Evolutionary conservation across 2,113 vertebrate species (phyloP).

Genomic region (Corydoras maculifer): DNA sequence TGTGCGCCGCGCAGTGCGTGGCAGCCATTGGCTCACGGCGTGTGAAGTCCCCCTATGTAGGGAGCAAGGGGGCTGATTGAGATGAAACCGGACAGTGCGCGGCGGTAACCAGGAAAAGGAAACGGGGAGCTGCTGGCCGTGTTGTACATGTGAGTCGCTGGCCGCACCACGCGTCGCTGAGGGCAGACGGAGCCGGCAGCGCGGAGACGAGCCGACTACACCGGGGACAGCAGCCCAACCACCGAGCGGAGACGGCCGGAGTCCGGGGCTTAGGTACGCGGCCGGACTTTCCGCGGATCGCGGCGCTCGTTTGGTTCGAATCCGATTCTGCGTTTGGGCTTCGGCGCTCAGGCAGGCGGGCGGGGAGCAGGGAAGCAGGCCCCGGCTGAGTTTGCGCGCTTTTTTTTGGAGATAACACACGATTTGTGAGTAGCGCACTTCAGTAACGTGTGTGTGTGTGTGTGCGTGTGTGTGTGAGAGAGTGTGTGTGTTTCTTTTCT

Average conservation of each 20-base stretch:
- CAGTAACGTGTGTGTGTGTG: too few relatives aligned
- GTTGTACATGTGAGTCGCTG: slow-evolving; percentile 65
- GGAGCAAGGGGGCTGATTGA: neutral
- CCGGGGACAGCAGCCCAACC: slow-evolving; percentile 51
- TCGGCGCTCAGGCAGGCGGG: slow-evolving; percentile 33
- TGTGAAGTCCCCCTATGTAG: neutral
- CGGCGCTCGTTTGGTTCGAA: too few relatives aligned
- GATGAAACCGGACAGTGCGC: slow-evolving; percentile 49
- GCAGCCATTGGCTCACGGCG: neutral
- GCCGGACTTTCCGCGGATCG: neutral
- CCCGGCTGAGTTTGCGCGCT: slow-evolving; percentile 48
- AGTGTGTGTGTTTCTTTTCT: too few relatives aligned
- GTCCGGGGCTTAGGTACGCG: slow-evolving; percentile 64
- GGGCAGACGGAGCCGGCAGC: slow-evolving; percentile 49
- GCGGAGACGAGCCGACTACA: slow-evolving; percentile 55
- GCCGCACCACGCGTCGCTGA: slow-evolving; percentile 62
- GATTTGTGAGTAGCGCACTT: neutral
- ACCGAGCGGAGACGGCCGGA: slow-evolving; percentile 62
- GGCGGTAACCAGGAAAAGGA: slow-evolving; percentile 67
- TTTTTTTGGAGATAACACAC: slow-evolving; percentile 28
- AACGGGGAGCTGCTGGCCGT: slow-evolving; percentile 47
- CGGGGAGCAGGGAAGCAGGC: slow-evolving; percentile 52
- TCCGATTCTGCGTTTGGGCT: too few relatives aligned
- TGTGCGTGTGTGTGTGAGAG: too few relatives aligned
- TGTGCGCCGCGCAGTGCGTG: too few relatives aligned